Base-by-base conservation (phyloP, 2,113 vertebrate species). In the Elephantulus edwardii region DNA sequence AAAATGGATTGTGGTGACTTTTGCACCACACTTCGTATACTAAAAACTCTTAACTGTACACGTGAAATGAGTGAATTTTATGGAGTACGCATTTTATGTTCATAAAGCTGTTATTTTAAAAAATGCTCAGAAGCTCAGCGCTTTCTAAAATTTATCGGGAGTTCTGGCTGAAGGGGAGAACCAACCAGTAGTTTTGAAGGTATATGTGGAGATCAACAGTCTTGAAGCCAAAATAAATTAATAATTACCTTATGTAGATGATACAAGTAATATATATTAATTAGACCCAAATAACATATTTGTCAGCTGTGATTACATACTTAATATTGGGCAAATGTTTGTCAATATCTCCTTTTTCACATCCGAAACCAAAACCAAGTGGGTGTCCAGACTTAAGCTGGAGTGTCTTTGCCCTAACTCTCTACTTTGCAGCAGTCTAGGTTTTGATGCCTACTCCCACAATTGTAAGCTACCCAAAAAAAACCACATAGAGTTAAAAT, bases 171-270 rank as follows among this genome's bases (percentile, higher is more conserved):
- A 64, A n/a, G 68, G 13, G 52, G 12, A 44, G 88, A 44, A 72
- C n/a, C n/a, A n/a, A n/a, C n/a, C n/a, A n/a, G 72, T 26, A 96
- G 91, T 3, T n/a, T 95, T 95, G 94, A 7, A 14, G 44, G 52
- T 64, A 42, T 88, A 42, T 88, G 28, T 33, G 52, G 42, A 82
- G 42, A 78, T 38, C 22, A 40, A 24, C 48, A 14, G 88, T 62
- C 89, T 13, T 26, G 68, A 38, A 46, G 11, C 50, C 9, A 60
- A n/a, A n/a, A n/a, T n/a, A n/a, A n/a, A n/a, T n/a, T n/a, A n/a
- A n/a, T n/a, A n/a, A n/a, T n/a, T n/a, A n/a, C n/a, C n/a, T n/a
- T n/a, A n/a, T n/a, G n/a, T n/a, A n/a, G n/a, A n/a, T n/a, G n/a
- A n/a, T n/a, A n/a, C n/a, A n/a, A n/a, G n/a, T n/a, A n/a, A n/a